Evolutionary conservation across 2,797 vertebrate species (phyloP).

Genomic region (Sylvia borin): DNA sequence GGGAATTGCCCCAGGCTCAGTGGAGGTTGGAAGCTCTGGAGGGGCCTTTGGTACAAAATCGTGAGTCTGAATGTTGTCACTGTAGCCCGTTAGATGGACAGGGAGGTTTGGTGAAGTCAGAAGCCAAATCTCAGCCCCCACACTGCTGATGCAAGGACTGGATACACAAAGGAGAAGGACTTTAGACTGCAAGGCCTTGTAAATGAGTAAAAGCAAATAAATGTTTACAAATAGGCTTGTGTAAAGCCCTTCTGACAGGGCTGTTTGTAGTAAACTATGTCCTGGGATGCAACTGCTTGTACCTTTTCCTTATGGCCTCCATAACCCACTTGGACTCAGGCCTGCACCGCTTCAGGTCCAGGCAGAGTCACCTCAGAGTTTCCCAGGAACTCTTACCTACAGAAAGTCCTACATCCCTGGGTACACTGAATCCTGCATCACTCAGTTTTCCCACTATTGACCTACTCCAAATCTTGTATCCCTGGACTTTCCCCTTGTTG

Average conservation of each 20-base stretch:
- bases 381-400: not conserved
- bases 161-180: conserved; percentile 30
- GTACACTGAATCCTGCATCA: fast-evolving
- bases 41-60: fast-evolving
- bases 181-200: conserved; percentile 48
- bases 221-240: conserved; percentile 66
- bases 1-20: not conserved
- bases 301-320: not conserved
- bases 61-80: fast-evolving
- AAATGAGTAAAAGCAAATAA: conserved; percentile 66
- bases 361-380: not conserved
- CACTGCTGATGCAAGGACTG: not conserved
- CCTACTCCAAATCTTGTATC: fast-evolving
- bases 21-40: not conserved
- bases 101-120: not conserved
- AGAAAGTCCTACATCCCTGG: fast-evolving
- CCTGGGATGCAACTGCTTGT: not conserved
- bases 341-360: fast-evolving
- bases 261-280: not conserved
- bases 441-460: fast-evolving
- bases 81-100: not conserved
- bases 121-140: not conserved
- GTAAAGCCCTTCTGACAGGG: conserved; percentile 4
- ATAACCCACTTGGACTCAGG: conserved; percentile 23
- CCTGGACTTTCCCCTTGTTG: fast-evolving